A percentile compares a stretch with the other conserved stretches of the same genome.
Evolutionary conservation across 2,888 invertebrate genomes (phyloP).

Genomic region (Volucella inflata): DNA sequence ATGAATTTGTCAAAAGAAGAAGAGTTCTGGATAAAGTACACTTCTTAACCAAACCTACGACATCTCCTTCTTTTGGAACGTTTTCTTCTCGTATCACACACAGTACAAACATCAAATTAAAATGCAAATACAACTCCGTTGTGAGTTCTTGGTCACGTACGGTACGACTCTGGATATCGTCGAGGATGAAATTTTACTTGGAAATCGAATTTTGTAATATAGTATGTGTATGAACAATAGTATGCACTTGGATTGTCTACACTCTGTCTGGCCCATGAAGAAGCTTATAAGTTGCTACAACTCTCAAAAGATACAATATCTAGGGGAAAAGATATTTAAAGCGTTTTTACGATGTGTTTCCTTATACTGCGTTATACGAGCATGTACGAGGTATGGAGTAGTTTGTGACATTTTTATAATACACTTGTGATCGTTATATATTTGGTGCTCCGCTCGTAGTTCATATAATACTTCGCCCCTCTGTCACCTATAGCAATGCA

Average conservation of each 20-base stretch:
- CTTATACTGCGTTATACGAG: neutral
- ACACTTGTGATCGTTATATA: conserved; percentile 14
- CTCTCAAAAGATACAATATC: conserved; percentile 38
- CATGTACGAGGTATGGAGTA: conserved; percentile 12
- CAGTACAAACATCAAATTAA: conserved; percentile 47
- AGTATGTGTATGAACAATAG: neutral
- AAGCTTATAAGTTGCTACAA: conserved; percentile 16
- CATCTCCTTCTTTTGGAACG: neutral
- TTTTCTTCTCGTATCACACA: neutral
- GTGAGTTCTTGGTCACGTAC: conserved; percentile 67
- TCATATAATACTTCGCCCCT: neutral
- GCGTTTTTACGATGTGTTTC: conserved; percentile 33
- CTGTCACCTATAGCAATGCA: conserved; percentile 3
- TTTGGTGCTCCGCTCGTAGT: neutral
- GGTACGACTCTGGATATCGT: conserved; percentile 10
- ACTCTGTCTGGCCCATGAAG: conserved; percentile 25
- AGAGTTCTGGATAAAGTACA: neutral
- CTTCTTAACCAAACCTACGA: conserved; percentile 1
- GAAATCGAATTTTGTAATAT: conserved; percentile 43
- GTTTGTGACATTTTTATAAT: conserved; percentile 35
- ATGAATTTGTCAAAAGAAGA: conserved; percentile 31
- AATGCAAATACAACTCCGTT: conserved; percentile 61
- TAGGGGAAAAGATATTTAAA: conserved; percentile 39
- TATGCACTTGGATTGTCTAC: conserved; percentile 11
- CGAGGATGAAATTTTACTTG: conserved; percentile 44